Evolutionary conservation across 2,888 invertebrate genomes (phyloP).

Genomic region (Leptura quadrifasciata): DNA sequence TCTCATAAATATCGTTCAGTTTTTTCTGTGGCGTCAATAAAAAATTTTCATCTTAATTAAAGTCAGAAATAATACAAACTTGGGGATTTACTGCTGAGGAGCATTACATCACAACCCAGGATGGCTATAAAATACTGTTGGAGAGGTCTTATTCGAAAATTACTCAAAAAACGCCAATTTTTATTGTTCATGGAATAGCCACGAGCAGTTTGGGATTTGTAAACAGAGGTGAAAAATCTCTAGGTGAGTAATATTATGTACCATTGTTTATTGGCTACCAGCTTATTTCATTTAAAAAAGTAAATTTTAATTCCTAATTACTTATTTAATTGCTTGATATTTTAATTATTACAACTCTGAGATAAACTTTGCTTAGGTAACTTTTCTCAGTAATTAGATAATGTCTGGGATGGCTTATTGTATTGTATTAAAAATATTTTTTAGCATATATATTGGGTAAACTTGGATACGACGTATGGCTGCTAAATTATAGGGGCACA

Average conservation of each 20-base stretch:
- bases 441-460: conserved; percentile 72
- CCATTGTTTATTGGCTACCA: too few species aligned
- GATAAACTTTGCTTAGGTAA: background rate
- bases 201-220: conserved; percentile 49
- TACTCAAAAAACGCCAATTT: conserved; percentile 47
- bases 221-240: conserved; percentile 46
- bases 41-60: conserved; percentile 35
- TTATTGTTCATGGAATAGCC: conserved; percentile 51
- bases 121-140: conserved; percentile 51
- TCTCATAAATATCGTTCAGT: too few species aligned
- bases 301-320: too few species aligned
- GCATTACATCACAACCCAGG: conserved; percentile 50
- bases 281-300: too few species aligned
- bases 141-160: conserved; percentile 48
- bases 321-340: too few species aligned
- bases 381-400: background rate
- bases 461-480: conserved; percentile 75
- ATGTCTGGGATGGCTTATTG: too few species aligned
- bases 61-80: conserved; percentile 50
- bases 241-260: conserved; percentile 49
- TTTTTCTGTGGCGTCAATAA: too few species aligned
- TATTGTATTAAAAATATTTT: conserved; percentile 33
- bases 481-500: conserved; percentile 68
- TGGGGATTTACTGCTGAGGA: conserved; percentile 54
- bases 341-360: too few species aligned